Base-by-base conservation (phyloP, 2,888 invertebrate genomes). In the Drosophila algonquin region DNA sequence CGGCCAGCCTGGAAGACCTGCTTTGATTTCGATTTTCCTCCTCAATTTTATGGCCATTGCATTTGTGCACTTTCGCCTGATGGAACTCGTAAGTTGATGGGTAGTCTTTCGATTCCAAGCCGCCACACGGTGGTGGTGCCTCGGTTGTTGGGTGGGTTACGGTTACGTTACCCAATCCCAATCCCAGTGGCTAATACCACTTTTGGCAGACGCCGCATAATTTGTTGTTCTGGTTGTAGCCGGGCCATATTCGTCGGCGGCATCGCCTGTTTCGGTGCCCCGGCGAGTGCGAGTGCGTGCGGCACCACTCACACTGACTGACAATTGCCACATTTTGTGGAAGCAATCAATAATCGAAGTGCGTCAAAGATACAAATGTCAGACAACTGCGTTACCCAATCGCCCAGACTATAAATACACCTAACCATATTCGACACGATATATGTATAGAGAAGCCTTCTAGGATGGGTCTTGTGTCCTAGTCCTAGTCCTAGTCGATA, bases 281-380 rank as follows among this genome's bases (percentile, higher is more conserved):
- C 51, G 24, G 7, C 27, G 44, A 59, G 83, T 83, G 83, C 73
- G 61, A 59, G 83, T 83, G 83, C 73, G 61, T 70, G 63, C 73
- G 63, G 32, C 46, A 46, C 16, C 71, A 51, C 63, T 47, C 57
- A 57, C 65, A 71, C 73, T 45, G 53, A 50, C 71, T 45, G 53
- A 50, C 71, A 78, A 74, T 86, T 84, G 84, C 87, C 83, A 84
- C 83, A 88, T 83, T 83, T 83, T 73, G 83, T 83, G 84, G 83
- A 78, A 86, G 84, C 87, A 88, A 84, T 84, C 83, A 87, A 84
- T 84, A 89, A 79, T 47, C 85, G 82, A 89, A 77, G 87, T 84
- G 81, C 85, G 81, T 81, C 87, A 79, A 84, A 67, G 58, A 54
- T 64, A 86, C 88, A 83, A 83, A 83, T 87, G 80, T 82, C 83